Conservation (phyloP, 2,888 invertebrate species). For the Oligia strigilis region DNA sequence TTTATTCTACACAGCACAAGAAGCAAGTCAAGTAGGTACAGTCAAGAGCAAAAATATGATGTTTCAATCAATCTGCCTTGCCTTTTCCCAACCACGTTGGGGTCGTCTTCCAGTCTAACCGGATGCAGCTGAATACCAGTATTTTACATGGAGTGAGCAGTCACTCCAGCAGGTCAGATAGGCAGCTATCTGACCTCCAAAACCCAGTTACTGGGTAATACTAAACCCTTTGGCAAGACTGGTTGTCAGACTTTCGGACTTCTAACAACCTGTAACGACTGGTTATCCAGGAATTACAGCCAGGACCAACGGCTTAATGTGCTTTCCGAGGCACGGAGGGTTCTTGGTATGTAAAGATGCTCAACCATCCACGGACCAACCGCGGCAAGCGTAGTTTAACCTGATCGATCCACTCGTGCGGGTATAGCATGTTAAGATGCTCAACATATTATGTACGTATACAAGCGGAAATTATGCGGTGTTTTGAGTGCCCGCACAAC, state of each 20-base stretch:
- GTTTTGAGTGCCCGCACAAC: not conserved
- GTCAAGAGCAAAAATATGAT: not conserved
- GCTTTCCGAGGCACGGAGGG: not conserved
- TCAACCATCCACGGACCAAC: not conserved
- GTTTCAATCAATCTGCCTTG: not conserved
- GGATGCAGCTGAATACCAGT: too few relatives aligned
- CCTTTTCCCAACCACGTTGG: not conserved
- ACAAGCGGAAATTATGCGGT: not conserved
- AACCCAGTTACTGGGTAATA: not conserved
- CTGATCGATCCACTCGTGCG: not conserved
- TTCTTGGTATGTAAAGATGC: not conserved
- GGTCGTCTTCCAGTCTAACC: not conserved
- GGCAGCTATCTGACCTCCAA: too few relatives aligned
- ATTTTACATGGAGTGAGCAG: too few relatives aligned
- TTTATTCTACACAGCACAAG: conserved; percentile 23
- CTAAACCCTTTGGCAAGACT: not conserved
- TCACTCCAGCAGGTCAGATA: too few relatives aligned
- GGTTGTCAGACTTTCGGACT: not conserved
- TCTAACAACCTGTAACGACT: not conserved
- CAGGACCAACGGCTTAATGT: not conserved
- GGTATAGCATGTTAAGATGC: not conserved
- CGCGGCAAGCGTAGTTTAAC: not conserved
- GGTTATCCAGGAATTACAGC: not conserved
- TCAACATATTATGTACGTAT: not conserved
- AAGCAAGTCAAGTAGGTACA: conserved; percentile 40